Evolutionary conservation across 35 echinoderm and acorn worm species (phyloP).

Genomic region (Lytechinus pictus): DNA sequence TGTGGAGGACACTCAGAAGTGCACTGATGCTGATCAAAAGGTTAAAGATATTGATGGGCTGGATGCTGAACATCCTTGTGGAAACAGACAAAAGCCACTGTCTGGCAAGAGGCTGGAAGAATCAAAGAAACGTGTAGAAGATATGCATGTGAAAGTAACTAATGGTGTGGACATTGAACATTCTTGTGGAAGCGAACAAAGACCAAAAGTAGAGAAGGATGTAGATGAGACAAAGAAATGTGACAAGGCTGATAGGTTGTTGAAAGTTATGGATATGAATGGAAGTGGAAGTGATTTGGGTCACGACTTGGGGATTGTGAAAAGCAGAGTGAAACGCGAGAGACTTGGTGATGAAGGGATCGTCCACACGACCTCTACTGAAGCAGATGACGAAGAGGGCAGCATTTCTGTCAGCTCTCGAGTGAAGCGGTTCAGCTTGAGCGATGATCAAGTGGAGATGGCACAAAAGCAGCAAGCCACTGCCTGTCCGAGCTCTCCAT

Average conservation of each 20-base stretch:
- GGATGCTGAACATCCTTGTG: not conserved
- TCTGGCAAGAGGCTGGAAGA: not conserved
- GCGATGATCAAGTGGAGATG: not conserved
- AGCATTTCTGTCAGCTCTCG: not conserved
- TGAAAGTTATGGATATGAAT: not conserved
- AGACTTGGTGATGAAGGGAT: not conserved
- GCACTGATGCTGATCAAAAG: not conserved
- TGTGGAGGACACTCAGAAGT: not conserved
- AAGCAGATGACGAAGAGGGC: not conserved
- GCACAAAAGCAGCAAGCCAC: not conserved
- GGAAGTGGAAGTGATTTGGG: not conserved
- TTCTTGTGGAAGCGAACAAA: not conserved
- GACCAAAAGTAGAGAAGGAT: not conserved
- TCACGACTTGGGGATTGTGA: not conserved
- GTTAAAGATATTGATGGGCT: not conserved
- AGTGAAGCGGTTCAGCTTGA: constrained; percentile 25
- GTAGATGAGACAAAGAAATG: not conserved
- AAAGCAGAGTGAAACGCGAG: not conserved
- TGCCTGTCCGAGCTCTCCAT: not conserved
- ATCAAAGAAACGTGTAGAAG: not conserved
- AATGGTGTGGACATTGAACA: not conserved
- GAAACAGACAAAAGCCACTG: not conserved
- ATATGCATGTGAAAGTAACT: not conserved
- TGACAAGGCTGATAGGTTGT: not conserved
- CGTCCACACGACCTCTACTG: not conserved